Base-by-base conservation (phyloP, 1,140 invertebrate genomes). In the Pachypsylla venusta region DNA sequence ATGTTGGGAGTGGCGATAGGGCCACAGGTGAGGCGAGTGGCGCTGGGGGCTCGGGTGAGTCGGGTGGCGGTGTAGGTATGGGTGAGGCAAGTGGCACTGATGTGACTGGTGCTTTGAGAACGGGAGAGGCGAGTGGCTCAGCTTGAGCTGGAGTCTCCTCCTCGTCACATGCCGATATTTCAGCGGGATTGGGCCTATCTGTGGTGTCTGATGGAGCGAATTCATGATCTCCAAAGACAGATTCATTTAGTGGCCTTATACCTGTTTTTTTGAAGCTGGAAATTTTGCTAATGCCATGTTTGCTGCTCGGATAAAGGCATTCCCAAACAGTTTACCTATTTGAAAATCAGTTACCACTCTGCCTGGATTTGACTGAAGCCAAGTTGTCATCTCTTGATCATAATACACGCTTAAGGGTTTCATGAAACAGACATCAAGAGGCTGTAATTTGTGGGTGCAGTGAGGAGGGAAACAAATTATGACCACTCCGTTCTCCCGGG, bases 391-490 rank as follows among this genome's bases (percentile, higher is more conserved):
- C 16, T 35, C 10, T 35, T 35, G 30, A 16, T 35, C 30, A 16
- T 35, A 35, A 16, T 35, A 35, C 30, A 35, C 10, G 16, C 30
- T 35, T 16, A 35, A 35, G 10, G 30, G 30, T 35, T 35, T 35
- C 16, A 35, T 35, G 30, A 35, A 68, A 35, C 61, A 62, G 12
- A 71, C 67, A 63, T 74, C 73, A 1, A 74, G 63, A 13, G 72
- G 70, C 58, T 75, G 72, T 4, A 76, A 54, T 56, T 67, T 63
- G 53, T 70, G 67, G 2, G 65, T 69, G 57, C 64, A 65, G 42
- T 73, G 70, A 40, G 71, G 67, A 2, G 70, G 70, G 3, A 54
- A 66, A 54, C 72, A 70, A 5, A 77, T 61, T 26, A 70, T 25
- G 20, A 65, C 27, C 1, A 71, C 66, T 24, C 14, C 26, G 53